Percentiles rank a stretch among this genome's conserved stretches.
Evolutionary conservation across 2,888 invertebrate genomes (phyloP).

Genomic region (Noctua janthe): DNA sequence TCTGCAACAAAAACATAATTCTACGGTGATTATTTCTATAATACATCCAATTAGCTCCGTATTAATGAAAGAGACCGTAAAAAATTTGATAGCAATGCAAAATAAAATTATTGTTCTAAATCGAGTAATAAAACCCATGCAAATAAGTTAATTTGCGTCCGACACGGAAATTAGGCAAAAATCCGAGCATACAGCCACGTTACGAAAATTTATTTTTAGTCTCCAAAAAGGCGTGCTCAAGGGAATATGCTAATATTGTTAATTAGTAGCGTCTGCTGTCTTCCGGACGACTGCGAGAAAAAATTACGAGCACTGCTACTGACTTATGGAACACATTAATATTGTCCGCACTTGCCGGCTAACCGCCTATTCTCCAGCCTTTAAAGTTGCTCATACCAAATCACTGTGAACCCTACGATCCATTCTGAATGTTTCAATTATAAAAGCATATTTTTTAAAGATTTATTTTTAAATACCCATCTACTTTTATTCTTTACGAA

Average conservation of each 20-base stretch:
- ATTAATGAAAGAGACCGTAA: background rate
- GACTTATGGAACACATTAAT: conserved; percentile 88
- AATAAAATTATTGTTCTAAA: conserved; percentile 29
- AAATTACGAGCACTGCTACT: conserved; percentile 83
- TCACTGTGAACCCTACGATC: conserved; percentile 53
- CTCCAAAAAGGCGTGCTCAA: conserved; percentile 78
- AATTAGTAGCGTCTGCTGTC: conserved; percentile 87
- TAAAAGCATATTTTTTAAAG: conserved; percentile 38
- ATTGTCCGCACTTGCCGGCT: conserved; percentile 85
- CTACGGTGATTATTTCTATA: background rate
- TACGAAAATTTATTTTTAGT: conserved; percentile 72
- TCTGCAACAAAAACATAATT: background rate
- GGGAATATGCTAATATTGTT: conserved; percentile 89
- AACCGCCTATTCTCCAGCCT: conserved; percentile 82
- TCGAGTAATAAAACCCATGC: conserved; percentile 65
- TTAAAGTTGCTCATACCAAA: conserved; percentile 75
- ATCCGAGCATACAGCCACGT: conserved; percentile 71
- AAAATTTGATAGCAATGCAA: conserved; percentile 15
- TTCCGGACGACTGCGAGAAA: conserved; percentile 82
- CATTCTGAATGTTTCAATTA: conserved; percentile 60
- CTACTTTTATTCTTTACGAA: conserved; percentile 8
- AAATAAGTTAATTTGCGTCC: conserved; percentile 76
- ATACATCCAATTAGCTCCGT: background rate
- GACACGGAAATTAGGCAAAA: conserved; percentile 79
- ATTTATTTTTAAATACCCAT: background rate